A percentile compares a stretch with the other conserved stretches of the same genome.
Evolutionary conservation across 1,140 invertebrate species (phyloP).

Genomic region (Aphelenchoides besseyi): DNA sequence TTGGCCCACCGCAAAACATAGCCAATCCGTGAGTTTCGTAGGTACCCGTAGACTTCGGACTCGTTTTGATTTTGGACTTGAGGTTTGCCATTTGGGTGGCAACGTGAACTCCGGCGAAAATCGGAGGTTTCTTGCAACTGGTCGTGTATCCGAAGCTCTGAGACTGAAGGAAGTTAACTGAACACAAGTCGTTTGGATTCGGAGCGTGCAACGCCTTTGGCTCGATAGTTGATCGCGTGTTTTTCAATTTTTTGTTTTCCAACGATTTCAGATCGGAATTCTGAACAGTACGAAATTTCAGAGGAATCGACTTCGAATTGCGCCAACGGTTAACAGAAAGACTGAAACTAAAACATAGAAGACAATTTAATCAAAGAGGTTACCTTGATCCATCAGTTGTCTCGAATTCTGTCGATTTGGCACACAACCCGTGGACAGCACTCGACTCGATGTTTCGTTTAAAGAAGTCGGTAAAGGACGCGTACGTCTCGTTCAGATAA

Average conservation of each 20-base stretch:
- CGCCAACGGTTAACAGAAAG: background rate
- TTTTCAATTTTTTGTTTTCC: background rate
- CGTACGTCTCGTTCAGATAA: background rate
- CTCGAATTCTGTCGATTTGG: background rate
- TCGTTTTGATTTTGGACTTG: background rate
- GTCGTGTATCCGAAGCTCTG: background rate
- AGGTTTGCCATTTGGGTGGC: background rate
- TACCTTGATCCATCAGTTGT: background rate
- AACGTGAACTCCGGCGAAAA: background rate
- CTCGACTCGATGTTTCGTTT: background rate
- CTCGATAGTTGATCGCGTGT: background rate
- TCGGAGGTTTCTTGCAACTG: background rate
- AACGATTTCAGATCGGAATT: background rate
- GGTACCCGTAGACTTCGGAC: background rate
- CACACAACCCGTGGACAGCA: background rate
- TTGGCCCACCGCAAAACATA: constrained; percentile 11
- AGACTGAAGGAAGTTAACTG: background rate
- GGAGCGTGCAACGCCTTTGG: background rate
- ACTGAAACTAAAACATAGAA: background rate
- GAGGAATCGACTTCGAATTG: background rate
- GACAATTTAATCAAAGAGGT: background rate
- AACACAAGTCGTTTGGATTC: background rate
- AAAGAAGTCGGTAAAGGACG: background rate
- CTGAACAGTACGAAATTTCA: background rate
- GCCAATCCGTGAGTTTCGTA: background rate